Evolutionary conservation across 2,113 vertebrate genomes (phyloP).

Genomic region (Serilophus lunatus): DNA sequence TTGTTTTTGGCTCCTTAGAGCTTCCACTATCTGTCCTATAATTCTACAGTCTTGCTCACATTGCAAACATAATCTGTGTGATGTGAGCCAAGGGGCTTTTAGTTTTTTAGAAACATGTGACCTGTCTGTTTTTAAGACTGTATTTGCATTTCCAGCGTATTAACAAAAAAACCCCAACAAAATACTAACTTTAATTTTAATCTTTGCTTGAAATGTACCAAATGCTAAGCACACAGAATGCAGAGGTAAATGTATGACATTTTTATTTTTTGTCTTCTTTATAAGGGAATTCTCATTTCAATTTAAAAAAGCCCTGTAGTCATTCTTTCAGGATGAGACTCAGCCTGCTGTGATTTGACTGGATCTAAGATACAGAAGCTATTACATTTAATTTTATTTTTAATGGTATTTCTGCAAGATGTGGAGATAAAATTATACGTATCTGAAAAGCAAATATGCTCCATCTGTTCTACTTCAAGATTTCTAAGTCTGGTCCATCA

Average conservation of each 20-base stretch:
- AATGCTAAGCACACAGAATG: not conserved
- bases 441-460: not conserved
- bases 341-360: not conserved
- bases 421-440: not conserved
- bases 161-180: not conserved
- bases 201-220: not conserved
- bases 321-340: not conserved
- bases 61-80: not conserved
- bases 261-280: not conserved
- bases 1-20: not conserved
- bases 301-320: not conserved
- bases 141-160: not conserved
- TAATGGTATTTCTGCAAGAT: not conserved
- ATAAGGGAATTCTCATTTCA: not conserved
- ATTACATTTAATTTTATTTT: not conserved
- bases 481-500: not conserved
- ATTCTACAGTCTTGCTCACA: not conserved
- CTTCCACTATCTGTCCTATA: not conserved
- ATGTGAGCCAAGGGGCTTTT: not conserved
- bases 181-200: not conserved
- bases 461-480: not conserved
- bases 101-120: not conserved
- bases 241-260: not conserved
- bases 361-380: constrained; percentile 15
- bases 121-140: not conserved